Evolutionary conservation across 1,140 invertebrate genomes (phyloP).

Genomic region (Steinernema khuongi): DNA sequence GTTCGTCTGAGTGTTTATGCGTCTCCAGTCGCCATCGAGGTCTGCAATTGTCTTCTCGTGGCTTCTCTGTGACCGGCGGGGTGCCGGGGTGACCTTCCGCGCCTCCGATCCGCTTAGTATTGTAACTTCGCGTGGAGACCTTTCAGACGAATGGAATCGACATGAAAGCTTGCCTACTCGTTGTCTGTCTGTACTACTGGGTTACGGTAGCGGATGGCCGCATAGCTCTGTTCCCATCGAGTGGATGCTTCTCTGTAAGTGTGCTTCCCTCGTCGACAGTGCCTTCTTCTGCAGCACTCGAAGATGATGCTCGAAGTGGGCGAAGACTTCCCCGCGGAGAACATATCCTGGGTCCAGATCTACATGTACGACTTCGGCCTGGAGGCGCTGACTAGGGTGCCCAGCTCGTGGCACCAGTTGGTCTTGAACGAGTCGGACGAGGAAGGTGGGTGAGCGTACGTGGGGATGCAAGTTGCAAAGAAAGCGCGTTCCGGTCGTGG

Average conservation of each 20-base stretch:
- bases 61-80: background rate
- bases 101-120: too few relatives aligned
- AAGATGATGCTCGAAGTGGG: constrained; percentile 8
- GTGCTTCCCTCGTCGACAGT: too few relatives aligned
- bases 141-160: too few relatives aligned
- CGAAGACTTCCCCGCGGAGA: background rate
- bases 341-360: constrained; percentile 19
- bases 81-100: background rate
- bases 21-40: background rate
- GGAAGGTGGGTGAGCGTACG: background rate
- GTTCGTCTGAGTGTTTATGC: background rate
- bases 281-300: too few relatives aligned
- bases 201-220: background rate
- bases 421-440: background rate
- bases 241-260: constrained; percentile 16
- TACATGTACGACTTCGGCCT: constrained; percentile 17
- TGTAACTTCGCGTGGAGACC: too few relatives aligned
- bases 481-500: background rate
- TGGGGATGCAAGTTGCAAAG: background rate
- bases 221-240: constrained; percentile 1
- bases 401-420: background rate
- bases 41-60: background rate
- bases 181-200: background rate
- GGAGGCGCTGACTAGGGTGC: background rate
- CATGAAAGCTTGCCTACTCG: background rate